These are phyloP conservation scores for Notechis scutatus DNA, from an alignment of 2,113 vertebrate species.

Conservation along the genomic window DNA sequence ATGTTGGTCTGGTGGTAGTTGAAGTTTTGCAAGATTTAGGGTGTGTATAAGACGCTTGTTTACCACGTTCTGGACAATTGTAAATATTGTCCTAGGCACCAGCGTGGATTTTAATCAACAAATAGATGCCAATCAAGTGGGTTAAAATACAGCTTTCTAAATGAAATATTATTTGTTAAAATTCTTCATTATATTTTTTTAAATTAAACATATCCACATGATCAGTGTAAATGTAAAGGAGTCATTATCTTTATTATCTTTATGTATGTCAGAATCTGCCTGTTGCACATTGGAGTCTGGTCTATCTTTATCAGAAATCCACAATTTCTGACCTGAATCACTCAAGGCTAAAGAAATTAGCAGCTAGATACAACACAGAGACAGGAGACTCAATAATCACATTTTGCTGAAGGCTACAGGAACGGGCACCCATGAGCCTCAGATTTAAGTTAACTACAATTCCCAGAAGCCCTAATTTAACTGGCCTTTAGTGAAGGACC, in stretches of 20 bases:
- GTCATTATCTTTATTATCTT: background rate
- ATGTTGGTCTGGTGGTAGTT: background rate
- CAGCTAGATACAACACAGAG: background rate
- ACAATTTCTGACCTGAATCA: background rate
- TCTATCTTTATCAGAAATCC: background rate
- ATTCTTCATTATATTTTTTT: background rate
- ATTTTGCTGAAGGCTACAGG: background rate
- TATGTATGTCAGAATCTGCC: background rate
- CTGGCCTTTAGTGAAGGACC: background rate
- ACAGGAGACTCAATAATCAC: background rate
- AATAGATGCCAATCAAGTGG: background rate
- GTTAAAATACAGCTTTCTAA: background rate
- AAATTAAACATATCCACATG: background rate
- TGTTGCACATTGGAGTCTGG: background rate
- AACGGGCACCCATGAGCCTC: background rate
- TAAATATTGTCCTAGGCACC: background rate
- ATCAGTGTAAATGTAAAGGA: background rate
- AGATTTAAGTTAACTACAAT: background rate
- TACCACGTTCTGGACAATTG: background rate
- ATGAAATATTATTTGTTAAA: background rate
- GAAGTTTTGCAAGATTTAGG: background rate
- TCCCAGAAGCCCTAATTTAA: background rate
- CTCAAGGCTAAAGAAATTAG: background rate
- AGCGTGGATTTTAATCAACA: background rate
- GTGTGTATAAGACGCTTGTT: background rate